Percentiles rank a stretch among this genome's conserved stretches.
These are phyloP conservation scores for Hydraecia micacea DNA, from an alignment of 2,888 invertebrate species.

Conservation along the genomic window DNA sequence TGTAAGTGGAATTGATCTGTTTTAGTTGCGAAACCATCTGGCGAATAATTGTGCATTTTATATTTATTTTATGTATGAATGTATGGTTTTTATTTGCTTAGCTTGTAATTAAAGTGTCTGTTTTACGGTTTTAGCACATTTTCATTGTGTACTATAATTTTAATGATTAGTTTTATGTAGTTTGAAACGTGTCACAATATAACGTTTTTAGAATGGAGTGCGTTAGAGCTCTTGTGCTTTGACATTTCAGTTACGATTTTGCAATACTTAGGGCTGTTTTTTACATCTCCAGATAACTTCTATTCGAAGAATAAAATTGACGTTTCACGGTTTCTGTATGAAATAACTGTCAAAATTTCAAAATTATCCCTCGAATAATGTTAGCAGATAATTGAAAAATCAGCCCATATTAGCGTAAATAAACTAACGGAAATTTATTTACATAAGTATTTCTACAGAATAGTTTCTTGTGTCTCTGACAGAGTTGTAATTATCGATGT, in stretches of 20 bases:
- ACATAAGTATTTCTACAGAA: neutral
- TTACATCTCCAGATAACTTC: no score
- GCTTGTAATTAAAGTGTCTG: neutral
- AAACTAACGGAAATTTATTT: conserved; percentile 28
- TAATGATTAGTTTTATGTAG: neutral
- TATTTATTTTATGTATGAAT: conserved; percentile 6
- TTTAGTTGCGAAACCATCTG: conserved; percentile 10
- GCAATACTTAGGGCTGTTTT: neutral
- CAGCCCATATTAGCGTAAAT: neutral
- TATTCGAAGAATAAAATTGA: no score
- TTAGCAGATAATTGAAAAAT: no score
- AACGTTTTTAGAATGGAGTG: neutral
- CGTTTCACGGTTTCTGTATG: no score
- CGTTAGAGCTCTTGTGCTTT: neutral
- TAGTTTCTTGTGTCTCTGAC: conserved; percentile 2
- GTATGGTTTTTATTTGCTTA: neutral
- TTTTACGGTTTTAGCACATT: conserved; percentile 1
- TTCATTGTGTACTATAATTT: no score
- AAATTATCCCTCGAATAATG: no score
- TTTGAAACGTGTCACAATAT: neutral
- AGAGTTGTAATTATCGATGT: conserved; percentile 7
- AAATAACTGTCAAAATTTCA: no score
- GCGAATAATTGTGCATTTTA: neutral
- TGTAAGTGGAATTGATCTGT: conserved; percentile 42
- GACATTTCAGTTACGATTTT: conserved; percentile 20